These are phyloP conservation scores for Cyanoramphus novaezelandiae DNA, from an alignment of 2,113 vertebrate genomes.

Conservation along the genomic window DNA sequence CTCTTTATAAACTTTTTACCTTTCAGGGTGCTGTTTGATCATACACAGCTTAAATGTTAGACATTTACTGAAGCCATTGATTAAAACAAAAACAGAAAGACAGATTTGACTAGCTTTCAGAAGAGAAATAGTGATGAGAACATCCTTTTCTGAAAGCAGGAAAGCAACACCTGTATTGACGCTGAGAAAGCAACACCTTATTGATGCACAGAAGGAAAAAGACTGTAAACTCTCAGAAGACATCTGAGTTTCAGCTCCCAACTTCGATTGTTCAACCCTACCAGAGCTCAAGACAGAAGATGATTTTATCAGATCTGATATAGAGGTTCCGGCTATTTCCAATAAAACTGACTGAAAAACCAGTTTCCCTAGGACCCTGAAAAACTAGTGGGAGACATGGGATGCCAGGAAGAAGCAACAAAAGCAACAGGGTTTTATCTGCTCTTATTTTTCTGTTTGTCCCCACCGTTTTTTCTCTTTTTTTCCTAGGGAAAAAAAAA, in stretches of 20 bases:
- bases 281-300: background rate
- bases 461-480: background rate
- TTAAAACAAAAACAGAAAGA: background rate
- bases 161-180: background rate
- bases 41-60: background rate
- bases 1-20: background rate
- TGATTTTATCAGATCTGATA: background rate
- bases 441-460: background rate
- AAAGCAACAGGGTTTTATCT: background rate
- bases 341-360: background rate
- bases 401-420: background rate
- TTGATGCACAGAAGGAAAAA: background rate
- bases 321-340: background rate
- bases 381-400: background rate
- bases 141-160: background rate
- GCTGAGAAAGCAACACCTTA: background rate
- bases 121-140: background rate
- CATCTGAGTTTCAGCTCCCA: background rate
- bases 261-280: background rate
- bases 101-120: background rate
- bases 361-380: background rate
- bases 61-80: background rate
- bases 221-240: background rate
- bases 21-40: background rate
- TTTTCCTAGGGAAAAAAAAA: background rate